A percentile compares a stretch with the other conserved stretches of the same genome.
Evolutionary conservation across 1,140 invertebrate species (phyloP).

Genomic region (Catajapyx aquilonaris): DNA sequence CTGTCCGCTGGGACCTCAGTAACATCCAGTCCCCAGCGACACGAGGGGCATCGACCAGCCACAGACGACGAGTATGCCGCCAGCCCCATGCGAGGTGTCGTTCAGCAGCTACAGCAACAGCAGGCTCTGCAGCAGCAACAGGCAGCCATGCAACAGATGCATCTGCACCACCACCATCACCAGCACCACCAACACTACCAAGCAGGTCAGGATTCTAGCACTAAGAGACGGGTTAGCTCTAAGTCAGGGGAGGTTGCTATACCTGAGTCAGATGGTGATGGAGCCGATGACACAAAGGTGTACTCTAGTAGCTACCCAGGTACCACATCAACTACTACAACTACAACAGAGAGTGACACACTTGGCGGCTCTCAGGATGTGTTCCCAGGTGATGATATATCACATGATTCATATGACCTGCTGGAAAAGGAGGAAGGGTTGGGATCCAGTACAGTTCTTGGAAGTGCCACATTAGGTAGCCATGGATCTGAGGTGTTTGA

Average conservation of each 20-base stretch:
- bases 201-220: not conserved
- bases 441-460: not conserved
- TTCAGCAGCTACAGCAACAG: slow-evolving; percentile 1
- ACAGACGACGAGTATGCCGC: not conserved
- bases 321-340: slow-evolving; percentile 32
- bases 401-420: slow-evolving; percentile 70
- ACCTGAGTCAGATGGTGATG: slow-evolving; percentile 6
- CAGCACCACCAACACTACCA: not conserved
- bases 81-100: not conserved
- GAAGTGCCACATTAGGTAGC: not conserved
- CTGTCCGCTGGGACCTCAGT: slow-evolving; percentile 16
- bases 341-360: slow-evolving; percentile 4
- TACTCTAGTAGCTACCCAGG: slow-evolving; percentile 70
- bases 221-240: not conserved
- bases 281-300: slow-evolving; percentile 32
- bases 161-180: slow-evolving; percentile 10
- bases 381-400: slow-evolving; percentile 58
- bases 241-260: not conserved
- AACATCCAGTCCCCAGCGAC: slow-evolving; percentile 16
- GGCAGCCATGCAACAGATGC: no score
- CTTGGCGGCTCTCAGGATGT: slow-evolving; percentile 17
- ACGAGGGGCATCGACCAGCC: slow-evolving; percentile 7
- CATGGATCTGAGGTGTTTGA: slow-evolving; percentile 1
- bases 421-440: slow-evolving; percentile 29
- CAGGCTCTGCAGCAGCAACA: slow-evolving; percentile 9